Evolutionary conservation across 2,113 vertebrate genomes (phyloP).

Genomic region (Rutilus rutilus): DNA sequence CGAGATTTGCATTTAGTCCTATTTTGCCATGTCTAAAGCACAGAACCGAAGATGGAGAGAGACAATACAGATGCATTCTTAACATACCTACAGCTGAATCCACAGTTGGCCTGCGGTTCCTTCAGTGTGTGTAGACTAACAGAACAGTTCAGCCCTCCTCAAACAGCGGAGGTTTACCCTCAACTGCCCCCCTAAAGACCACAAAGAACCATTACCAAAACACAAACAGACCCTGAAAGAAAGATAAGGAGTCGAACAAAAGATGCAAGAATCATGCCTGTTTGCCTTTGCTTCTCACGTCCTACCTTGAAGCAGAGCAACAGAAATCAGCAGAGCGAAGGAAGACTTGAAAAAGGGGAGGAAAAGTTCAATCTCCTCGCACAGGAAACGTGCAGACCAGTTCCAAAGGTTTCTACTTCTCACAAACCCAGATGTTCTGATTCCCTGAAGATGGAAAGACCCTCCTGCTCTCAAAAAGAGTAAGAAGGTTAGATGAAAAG

Average conservation of each 20-base stretch:
- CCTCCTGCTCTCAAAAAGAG: constrained; percentile 66
- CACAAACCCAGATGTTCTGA: constrained; percentile 84
- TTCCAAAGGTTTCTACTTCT: constrained; percentile 70
- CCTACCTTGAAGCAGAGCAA: constrained; percentile 57
- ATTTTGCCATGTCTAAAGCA: constrained; percentile 12
- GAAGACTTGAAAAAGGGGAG: constrained; percentile 50
- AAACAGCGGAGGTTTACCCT: constrained; percentile 42
- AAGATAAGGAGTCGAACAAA: constrained; percentile 50
- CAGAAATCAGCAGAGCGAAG: constrained; percentile 39
- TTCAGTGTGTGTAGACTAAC: constrained; percentile 52
- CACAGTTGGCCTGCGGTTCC: constrained; percentile 54
- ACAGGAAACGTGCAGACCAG: constrained; percentile 79
- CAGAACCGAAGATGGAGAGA: not conserved
- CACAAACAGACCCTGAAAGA: constrained; percentile 50
- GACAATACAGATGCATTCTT: constrained; percentile 48
- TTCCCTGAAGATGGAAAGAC: constrained; percentile 78
- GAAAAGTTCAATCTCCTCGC: constrained; percentile 66
- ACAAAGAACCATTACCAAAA: constrained; percentile 43
- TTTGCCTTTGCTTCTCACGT: constrained; percentile 62
- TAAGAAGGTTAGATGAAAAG: not conserved
- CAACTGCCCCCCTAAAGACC: constrained; percentile 55
- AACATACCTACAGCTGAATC: constrained; percentile 70
- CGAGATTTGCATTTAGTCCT: not conserved
- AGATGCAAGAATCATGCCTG: constrained; percentile 49
- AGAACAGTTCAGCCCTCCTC: constrained; percentile 35